phyloP scores from a whole-genome alignment of 2,888 invertebrate species.

The Zeuzera pyrina region DNA sequence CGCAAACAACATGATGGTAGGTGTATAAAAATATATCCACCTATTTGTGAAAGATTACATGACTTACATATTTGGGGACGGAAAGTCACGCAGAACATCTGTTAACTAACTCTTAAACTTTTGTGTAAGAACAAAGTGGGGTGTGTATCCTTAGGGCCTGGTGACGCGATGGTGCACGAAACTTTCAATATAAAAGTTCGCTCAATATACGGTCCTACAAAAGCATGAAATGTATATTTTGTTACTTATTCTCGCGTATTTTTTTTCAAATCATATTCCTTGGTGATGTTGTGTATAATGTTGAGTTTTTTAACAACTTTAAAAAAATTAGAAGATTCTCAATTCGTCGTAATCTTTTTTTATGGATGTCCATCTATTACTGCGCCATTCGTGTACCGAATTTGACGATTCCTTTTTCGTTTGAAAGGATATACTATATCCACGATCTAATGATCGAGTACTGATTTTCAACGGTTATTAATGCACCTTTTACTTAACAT shows the following conservation, averaged over 20 bases:
- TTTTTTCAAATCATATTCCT: no score
- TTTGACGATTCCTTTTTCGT: no score
- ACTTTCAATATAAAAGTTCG: slow-evolving; percentile 51
- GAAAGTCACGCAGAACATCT: slow-evolving; percentile 58
- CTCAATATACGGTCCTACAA: slow-evolving; percentile 26
- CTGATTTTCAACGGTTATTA: no score
- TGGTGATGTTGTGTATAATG: no score
- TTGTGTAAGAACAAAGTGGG: slow-evolving; percentile 50
- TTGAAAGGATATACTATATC: no score
- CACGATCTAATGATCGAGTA: no score
- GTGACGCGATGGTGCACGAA: slow-evolving; percentile 23
- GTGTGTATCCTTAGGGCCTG: slow-evolving; percentile 50
- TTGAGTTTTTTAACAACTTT: no score
- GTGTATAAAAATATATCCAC: slow-evolving; percentile 11
- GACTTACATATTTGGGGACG: slow-evolving; percentile 27
- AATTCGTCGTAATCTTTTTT: no score
- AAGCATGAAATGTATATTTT: background rate
- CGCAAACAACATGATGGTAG: background rate
- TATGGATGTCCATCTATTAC: background rate
- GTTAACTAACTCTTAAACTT: slow-evolving; percentile 60
- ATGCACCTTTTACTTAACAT: no score
- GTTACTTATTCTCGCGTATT: background rate
- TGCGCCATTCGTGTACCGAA: no score
- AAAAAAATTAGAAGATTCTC: background rate
- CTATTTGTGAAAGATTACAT: slow-evolving; percentile 32